A percentile compares a stretch with the other conserved stretches of the same genome.
Evolutionary conservation across 2,797 vertebrate species (phyloP).

Genomic region (Lophius americanus): DNA sequence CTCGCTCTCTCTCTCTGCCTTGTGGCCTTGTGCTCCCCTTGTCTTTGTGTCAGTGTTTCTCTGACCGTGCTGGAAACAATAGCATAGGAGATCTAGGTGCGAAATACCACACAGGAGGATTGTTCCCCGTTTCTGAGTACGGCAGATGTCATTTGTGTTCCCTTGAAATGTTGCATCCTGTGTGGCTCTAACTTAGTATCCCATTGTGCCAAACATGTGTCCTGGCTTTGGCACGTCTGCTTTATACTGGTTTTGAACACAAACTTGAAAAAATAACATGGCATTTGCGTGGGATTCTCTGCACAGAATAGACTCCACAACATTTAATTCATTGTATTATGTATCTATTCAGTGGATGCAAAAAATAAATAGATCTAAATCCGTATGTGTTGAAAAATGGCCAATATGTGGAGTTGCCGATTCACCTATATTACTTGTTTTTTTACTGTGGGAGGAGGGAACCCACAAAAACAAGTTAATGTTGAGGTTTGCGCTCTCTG

Average conservation of each 20-base stretch:
- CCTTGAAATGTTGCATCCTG: slow-evolving; percentile 67
- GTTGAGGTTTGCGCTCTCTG: too few species aligned
- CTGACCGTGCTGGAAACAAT: slow-evolving; percentile 63
- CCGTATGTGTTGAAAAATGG: too few species aligned
- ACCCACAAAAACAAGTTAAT: too few species aligned
- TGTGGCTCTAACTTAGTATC: slow-evolving; percentile 57
- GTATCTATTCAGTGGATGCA: too few species aligned
- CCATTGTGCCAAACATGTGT: slow-evolving; percentile 60
- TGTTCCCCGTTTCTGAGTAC: slow-evolving; percentile 68
- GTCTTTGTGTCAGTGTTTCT: slow-evolving; percentile 57
- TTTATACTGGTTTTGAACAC: slow-evolving; percentile 47
- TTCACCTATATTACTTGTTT: too few species aligned
- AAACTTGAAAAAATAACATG: slow-evolving; percentile 45
- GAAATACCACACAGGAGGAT: slow-evolving; percentile 66
- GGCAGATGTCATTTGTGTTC: slow-evolving; percentile 78
- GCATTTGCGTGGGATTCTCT: slow-evolving; percentile 56
- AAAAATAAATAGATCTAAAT: too few species aligned
- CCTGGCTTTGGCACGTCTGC: slow-evolving; percentile 44
- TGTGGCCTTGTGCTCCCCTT: slow-evolving; percentile 30
- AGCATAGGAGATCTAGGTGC: slow-evolving; percentile 37
- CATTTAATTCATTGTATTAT: too few species aligned
- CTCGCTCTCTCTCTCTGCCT: neutral
- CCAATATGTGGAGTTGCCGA: too few species aligned
- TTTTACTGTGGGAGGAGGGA: too few species aligned
- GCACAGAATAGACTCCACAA: slow-evolving; percentile 25